Percentiles rank a stretch among this genome's conserved stretches.
Conservation (phyloP, 2,113 vertebrate species). For the Todiramphus chloris region DNA sequence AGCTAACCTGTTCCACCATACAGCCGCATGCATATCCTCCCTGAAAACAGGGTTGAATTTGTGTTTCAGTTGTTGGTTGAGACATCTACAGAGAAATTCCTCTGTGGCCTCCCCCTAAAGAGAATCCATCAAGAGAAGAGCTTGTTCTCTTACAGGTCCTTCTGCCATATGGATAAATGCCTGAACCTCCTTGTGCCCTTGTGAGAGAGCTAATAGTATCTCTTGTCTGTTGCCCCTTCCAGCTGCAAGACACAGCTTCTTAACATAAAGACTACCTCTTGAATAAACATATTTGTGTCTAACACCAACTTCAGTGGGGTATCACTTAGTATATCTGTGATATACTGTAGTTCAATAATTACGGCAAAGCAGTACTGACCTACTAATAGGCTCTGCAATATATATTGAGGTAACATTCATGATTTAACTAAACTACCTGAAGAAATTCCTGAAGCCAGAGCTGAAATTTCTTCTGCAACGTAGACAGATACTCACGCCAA, state of each 20-base stretch:
- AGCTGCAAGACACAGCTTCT: neutral
- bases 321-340: neutral
- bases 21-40: neutral
- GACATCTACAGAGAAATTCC: neutral
- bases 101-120: neutral
- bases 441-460: neutral
- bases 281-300: neutral
- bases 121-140: neutral
- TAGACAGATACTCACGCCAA: neutral
- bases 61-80: fast-evolving
- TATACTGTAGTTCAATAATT: neutral
- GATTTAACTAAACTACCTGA: neutral
- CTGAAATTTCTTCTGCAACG: neutral
- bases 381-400: neutral
- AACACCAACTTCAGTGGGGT: neutral
- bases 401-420: neutral
- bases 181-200: neutral
- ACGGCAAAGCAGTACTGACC: neutral
- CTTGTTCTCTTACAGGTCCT: neutral
- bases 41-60: neutral
- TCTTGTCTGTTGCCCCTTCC: neutral
- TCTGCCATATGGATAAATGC: neutral
- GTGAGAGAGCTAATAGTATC: neutral
- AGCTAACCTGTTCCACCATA: neutral
- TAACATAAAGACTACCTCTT: neutral